Base-by-base conservation (phyloP, 2,888 invertebrate genomes). In the Meandrusa payeni region DNA sequence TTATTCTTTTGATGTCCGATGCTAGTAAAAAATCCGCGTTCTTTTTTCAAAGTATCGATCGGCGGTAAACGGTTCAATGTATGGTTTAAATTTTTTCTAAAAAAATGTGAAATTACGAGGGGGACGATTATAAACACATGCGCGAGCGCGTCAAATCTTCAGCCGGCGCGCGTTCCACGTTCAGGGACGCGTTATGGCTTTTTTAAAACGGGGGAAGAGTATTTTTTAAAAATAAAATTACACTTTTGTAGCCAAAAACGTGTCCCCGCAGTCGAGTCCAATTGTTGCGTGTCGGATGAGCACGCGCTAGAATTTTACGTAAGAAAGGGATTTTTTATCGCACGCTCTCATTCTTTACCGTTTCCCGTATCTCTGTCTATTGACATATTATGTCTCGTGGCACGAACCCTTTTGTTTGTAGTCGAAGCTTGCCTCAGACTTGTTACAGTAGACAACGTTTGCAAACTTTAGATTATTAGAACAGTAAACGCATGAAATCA, bases 251-350 rank as follows among this genome's bases (percentile, higher is more conserved):
- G 67, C 65, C 61, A 73, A 82, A 83, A 80, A 76, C 71, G 70
- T 78, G 82, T 85, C 83, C 81, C 80, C 72, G 65, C 75, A 72
- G 76, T 75, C 66, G 71, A 69, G 71, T 83, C 66, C 83, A 86
- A 86, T 87, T 87, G 87, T 87, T 87, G 87, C 87, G 86, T 85
- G 82, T 83, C 85, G 75, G 83, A 83, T 83, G 86, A 80, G 87
- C 87, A 87, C 87, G 85, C 85, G 85, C 76, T 77, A 66, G 68
- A 76, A 76, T 85, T 44, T 83, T 78, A 78, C 76, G 78, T 76
- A 59, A 58, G 64, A 74, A 72, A 77, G 81, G 80, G 77, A 79
- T 81, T 86, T 86, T 86, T 86, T 86, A 81, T 79, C 54, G 65
- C 67, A 64, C 53, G 50, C 46, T 24, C 45, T 46, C 34, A 27